Conservation (phyloP, 2,797 vertebrate species). For the Sardinella longiceps region DNA sequence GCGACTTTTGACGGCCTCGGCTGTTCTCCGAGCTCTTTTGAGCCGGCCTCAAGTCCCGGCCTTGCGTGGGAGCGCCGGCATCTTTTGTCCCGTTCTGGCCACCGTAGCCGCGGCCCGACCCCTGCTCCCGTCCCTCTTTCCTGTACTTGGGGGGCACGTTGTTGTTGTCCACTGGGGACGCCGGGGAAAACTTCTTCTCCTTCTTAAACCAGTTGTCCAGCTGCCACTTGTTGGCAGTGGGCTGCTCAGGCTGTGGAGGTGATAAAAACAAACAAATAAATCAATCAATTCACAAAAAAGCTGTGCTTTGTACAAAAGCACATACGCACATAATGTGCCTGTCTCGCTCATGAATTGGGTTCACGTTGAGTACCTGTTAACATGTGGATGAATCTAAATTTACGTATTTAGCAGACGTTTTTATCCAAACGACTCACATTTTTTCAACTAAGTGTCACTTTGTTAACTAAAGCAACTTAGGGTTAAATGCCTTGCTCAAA, state of each 20-base stretch:
- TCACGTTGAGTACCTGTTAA: too few relatives aligned
- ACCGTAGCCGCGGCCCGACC: conserved; percentile 79
- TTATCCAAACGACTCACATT: too few relatives aligned
- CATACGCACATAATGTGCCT: too few relatives aligned
- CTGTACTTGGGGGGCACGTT: conserved; percentile 88
- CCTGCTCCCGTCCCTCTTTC: conserved; percentile 88
- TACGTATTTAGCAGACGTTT: too few relatives aligned
- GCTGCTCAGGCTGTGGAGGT: conserved; percentile 85
- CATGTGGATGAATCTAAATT: not conserved
- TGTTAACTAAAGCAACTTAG: too few relatives aligned
- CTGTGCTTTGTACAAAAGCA: not conserved
- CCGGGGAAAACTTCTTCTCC: conserved; percentile 90
- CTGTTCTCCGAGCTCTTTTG: conserved; percentile 89
- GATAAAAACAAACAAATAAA: too few relatives aligned
- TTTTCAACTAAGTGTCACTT: too few relatives aligned
- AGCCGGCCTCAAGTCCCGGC: conserved; percentile 85
- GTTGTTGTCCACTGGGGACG: conserved; percentile 91
- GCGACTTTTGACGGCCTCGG: conserved; percentile 92
- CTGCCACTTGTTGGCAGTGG: conserved; percentile 95
- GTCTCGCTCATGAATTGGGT: too few relatives aligned
- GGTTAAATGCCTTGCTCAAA: too few relatives aligned
- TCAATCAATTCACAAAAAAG: too few relatives aligned
- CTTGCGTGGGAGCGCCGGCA: conserved; percentile 77
- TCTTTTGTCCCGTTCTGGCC: conserved; percentile 89
- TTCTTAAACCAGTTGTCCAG: conserved; percentile 99